Evolutionary conservation across 2,113 vertebrate genomes (phyloP), one percentile per base, ranked within the genome.

Genomic region (Ailuropoda melanoleuca): DNA sequence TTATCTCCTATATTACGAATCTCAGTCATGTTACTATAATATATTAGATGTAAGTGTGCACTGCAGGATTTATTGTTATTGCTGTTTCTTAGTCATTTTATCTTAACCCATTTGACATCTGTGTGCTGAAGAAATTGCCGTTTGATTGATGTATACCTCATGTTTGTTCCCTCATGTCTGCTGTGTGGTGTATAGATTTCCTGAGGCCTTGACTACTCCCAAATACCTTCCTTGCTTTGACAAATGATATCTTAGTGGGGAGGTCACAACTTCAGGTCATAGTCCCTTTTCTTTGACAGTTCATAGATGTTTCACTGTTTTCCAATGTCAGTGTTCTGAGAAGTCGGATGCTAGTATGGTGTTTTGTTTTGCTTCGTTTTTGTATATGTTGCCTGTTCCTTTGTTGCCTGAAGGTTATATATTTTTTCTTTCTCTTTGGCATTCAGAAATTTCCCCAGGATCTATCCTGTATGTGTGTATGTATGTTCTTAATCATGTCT

Each of bases 161-260:
- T 93, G 72, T 66, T 80, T 66, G 34, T 68, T 72, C 55, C 62
- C 56, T 93, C 55, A 31, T 89, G 43, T 66, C 56, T 95, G 90
- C 34, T 53, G 50, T 86, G 86, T 82, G 86, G 64, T 90, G 19
- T 90, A 86, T 58, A 90, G 90, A 87, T 55, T 95, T 74, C 80
- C 87, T 68, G 56, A 95, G 81, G 66, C 64, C 48, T 60, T 58
- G 87, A 74, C 56, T 68, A 55, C 34, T 23, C 66, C 66, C 14
- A 81, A 93, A 90, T 70, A 81, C 18, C 86, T 82, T 66, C 90
- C 58, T 97, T 68, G 81, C 48, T 87, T 87, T 90, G 84, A 93
- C 19, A 85, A 70, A 85, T 46, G 31, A 23, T 77, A 58, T 84
- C 62, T 85, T 74, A 78, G 53, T 88, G 82, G 66, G 34, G n/a